These are phyloP conservation scores for Pelmatolapia mariae DNA, from an alignment of 2,113 vertebrate genomes.

Conservation along the genomic window DNA sequence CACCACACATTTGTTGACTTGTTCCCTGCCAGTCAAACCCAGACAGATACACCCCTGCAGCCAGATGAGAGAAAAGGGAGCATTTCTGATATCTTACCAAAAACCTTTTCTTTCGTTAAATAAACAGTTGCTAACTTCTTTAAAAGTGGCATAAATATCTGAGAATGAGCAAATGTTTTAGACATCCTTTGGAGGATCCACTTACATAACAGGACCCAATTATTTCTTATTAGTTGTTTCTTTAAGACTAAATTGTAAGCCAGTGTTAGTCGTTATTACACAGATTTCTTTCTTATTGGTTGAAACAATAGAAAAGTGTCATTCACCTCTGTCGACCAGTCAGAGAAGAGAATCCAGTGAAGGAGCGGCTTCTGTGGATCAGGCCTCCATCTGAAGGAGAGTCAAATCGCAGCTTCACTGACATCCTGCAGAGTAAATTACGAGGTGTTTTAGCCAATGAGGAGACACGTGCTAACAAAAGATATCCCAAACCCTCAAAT, in stretches of 20 bases:
- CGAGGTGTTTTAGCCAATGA: background rate
- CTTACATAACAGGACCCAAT: background rate
- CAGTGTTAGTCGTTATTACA: background rate
- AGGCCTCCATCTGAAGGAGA: slow-evolving; percentile 55
- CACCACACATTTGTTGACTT: background rate
- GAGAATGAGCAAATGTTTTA: background rate
- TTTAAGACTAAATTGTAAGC: background rate
- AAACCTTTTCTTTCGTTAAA: background rate
- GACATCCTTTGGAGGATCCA: background rate
- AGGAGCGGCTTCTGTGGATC: slow-evolving; percentile 69
- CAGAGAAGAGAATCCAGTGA: slow-evolving; percentile 68
- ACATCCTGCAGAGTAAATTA: slow-evolving; percentile 56
- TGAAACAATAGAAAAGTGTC: background rate
- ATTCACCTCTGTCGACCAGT: slow-evolving; percentile 58
- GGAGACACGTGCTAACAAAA: background rate
- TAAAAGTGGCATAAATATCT: background rate
- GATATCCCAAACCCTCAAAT: background rate
- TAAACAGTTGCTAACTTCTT: background rate
- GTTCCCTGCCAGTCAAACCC: background rate
- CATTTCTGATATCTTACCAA: background rate
- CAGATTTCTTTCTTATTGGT: background rate
- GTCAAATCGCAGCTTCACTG: slow-evolving; percentile 73
- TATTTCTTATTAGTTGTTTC: background rate
- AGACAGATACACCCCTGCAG: background rate
- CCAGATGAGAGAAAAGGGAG: background rate